Percentiles rank a stretch among this genome's conserved stretches.
phyloP scores from a whole-genome alignment of 2,888 invertebrate genomes.

The Candidula unifasciata region DNA sequence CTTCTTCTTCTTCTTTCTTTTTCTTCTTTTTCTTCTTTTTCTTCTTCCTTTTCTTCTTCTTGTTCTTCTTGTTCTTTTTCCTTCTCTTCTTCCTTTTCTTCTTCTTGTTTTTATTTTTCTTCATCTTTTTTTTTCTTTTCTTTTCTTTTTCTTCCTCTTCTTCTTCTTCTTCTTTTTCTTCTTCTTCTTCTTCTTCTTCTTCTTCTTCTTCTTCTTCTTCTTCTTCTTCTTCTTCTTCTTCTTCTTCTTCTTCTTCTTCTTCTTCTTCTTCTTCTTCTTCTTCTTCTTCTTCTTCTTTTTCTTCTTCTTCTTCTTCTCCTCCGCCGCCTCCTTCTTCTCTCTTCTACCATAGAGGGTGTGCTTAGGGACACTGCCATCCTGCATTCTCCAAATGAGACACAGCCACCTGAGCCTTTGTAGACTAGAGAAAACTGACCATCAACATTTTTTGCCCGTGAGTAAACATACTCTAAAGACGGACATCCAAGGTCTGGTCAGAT shows the following conservation, averaged over 20 bases:
- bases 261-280: constrained; percentile 9
- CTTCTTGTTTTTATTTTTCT: no score
- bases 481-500: no score
- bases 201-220: constrained; percentile 16
- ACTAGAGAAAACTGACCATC: no score
- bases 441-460: no score
- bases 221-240: constrained; percentile 14
- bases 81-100: no score
- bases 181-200: constrained; percentile 15
- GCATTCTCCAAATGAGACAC: no score
- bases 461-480: no score
- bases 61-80: background rate
- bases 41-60: background rate
- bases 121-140: no score
- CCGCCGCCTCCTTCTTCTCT: background rate
- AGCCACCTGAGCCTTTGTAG: no score
- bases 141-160: no score
- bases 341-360: no score
- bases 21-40: background rate
- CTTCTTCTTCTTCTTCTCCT: background rate
- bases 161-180: constrained; percentile 21
- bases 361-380: no score
- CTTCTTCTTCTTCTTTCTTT: background rate
- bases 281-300: constrained; percentile 2
- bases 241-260: background rate